Evolutionary conservation across 1,140 invertebrate species (phyloP).

Genomic region (Delia radicum): DNA sequence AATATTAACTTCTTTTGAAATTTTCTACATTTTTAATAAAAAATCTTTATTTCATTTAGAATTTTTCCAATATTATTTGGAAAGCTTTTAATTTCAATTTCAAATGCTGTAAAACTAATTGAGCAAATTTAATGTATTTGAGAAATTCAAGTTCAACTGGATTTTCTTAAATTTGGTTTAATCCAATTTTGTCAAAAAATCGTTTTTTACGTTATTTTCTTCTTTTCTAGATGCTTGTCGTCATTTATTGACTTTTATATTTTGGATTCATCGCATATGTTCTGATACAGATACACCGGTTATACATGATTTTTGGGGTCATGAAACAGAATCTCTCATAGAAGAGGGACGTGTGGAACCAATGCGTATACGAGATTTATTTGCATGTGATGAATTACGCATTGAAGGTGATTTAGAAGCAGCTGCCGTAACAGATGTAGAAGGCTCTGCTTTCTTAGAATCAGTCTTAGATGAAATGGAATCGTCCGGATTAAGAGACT

Average conservation of each 20-base stretch:
- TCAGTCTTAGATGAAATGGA: slow-evolving; percentile 44
- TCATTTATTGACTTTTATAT: slow-evolving; percentile 45
- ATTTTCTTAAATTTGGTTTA: no score
- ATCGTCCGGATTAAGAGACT: slow-evolving; percentile 36
- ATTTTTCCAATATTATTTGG: no score
- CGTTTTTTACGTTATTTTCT: neutral
- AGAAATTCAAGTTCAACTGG: no score
- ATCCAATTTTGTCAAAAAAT: no score
- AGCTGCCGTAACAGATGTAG: slow-evolving; percentile 27
- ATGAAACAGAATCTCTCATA: slow-evolving; percentile 40
- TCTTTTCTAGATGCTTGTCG: slow-evolving; percentile 35
- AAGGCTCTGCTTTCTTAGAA: slow-evolving; percentile 41
- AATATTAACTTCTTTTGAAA: no score
- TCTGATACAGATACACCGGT: slow-evolving; percentile 33
- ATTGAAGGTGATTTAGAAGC: slow-evolving; percentile 32
- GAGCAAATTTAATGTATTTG: no score
- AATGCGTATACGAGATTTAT: slow-evolving; percentile 39
- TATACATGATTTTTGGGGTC: slow-evolving; percentile 48
- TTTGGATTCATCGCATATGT: slow-evolving; percentile 48
- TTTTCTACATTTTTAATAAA: no score
- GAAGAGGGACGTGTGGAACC: slow-evolving; percentile 37
- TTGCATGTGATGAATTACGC: slow-evolving; percentile 35
- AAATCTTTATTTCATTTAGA: no score
- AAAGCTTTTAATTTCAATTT: no score
- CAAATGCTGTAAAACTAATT: no score